phyloP scores from a whole-genome alignment of 2,797 vertebrate species.

The Tapera naevia region DNA sequence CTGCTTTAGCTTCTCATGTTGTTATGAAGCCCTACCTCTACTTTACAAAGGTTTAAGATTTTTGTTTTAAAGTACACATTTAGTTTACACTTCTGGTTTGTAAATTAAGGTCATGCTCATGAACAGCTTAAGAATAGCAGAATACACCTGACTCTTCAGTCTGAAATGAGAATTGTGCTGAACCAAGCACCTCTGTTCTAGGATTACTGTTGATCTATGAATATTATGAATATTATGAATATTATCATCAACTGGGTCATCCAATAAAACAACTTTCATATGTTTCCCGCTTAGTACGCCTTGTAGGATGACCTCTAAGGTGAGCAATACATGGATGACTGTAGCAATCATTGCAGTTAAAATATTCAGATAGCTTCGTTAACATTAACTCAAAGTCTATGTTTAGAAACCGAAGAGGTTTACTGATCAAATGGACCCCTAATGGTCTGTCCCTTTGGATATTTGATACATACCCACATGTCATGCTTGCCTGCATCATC shows the following conservation, averaged over 20 bases:
- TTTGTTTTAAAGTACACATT: not conserved
- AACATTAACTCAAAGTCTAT: not conserved
- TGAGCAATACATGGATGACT: not conserved
- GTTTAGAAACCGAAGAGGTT: not conserved
- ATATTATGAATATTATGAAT: not conserved
- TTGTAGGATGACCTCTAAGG: not conserved
- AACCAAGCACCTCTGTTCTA: not conserved
- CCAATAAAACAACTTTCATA: not conserved
- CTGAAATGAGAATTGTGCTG: not conserved
- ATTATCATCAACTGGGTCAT: not conserved
- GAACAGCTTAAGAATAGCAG: not conserved
- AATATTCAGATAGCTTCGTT: not conserved
- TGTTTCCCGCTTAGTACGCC: not conserved
- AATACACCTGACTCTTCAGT: not conserved
- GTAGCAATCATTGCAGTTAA: not conserved
- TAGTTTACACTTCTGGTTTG: not conserved
- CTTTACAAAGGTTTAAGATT: not conserved
- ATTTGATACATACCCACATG: fast-evolving
- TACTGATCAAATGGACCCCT: not conserved
- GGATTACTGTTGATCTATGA: not conserved
- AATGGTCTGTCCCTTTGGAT: not conserved
- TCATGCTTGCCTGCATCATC: not conserved
- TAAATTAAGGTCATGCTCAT: not conserved
- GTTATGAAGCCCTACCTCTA: not conserved
- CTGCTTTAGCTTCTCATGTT: not conserved